Evolutionary conservation across 2,797 vertebrate genomes (phyloP).

Genomic region (Syncerus caffer): DNA sequence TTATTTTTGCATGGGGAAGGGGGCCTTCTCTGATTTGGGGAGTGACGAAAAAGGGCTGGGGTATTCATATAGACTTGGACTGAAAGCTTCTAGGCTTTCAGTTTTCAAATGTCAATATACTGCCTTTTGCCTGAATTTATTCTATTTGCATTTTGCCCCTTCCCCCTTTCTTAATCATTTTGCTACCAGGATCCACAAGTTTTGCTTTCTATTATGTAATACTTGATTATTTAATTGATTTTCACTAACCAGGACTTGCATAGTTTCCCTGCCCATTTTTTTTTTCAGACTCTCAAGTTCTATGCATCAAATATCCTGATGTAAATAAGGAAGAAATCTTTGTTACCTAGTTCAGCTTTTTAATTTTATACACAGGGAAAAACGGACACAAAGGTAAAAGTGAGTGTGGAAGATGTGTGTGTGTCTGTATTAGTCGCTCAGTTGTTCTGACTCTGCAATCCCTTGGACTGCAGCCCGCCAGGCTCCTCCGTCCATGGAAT

Average conservation of each 20-base stretch:
- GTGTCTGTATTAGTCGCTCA: not conserved
- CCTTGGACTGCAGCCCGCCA: not conserved
- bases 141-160: not conserved
- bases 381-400: too few species aligned
- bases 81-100: not conserved
- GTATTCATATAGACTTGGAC: not conserved
- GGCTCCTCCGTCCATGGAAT: not conserved
- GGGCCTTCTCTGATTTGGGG: not conserved
- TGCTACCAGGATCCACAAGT: not conserved
- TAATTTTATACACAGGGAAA: not conserved
- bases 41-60: rapidly evolving
- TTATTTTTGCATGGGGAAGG: not conserved
- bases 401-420: not conserved
- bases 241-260: not conserved
- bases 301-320: not conserved
- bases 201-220: not conserved
- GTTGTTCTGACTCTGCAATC: rapidly evolving
- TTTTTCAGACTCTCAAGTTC: not conserved
- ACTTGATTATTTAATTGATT: not conserved
- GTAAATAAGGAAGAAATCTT: not conserved
- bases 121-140: not conserved
- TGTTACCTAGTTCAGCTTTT: not conserved
- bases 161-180: not conserved
- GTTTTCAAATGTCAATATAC: not conserved
- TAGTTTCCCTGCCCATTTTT: not conserved